Base-by-base conservation (phyloP, 2,888 invertebrate species). In the Acronicta alni region DNA sequence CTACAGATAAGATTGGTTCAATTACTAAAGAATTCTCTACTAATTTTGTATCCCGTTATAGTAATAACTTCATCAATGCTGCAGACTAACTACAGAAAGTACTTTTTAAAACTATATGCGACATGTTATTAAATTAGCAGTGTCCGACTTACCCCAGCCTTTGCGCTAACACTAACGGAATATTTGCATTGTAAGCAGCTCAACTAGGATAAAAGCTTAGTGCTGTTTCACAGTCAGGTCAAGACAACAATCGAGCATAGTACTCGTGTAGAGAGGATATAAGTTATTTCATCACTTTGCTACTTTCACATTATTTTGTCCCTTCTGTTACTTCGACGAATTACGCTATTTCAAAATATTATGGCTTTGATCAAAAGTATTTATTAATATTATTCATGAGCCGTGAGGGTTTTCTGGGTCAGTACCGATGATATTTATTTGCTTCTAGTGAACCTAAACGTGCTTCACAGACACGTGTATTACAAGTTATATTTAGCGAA, bases 201-300 rank as follows among this genome's bases (percentile, higher is more conserved):
- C 77, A 86, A 87, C 86, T 86, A 79, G 88, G 89, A 89, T 90
- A 91, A 89, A 90, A 91, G 91, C 90, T 89, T 88, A 89, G 79
- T 79, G 84, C 68, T 86, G 87, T 89, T 81, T 72, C 54, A 68
- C 70, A 69, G 67, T 67, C 67, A 65, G 73, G 63, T 66, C 59
- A 73, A 67, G 64, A 78, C 57, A 67, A 77, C 69, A 73, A 64
- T 57, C 58, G 69, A 63, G 58, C 67, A 76, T 68, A 68, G 59
- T 59, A 48, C 68, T 66, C 58, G 52, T 58, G 41, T 65, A 67
- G 41, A 57, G 18, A 43, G 20, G 18, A 38, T 39, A 17, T 53
- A 37, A 58, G 35, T 26, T 54, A 41, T 42, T 53, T 57, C 18
- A 45, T 20, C 62, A 55, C 39, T 20, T 49, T 15, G 5, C n/a